Evolutionary conservation across 2,797 vertebrate species (phyloP).

Genomic region (Octomys mimax): DNA sequence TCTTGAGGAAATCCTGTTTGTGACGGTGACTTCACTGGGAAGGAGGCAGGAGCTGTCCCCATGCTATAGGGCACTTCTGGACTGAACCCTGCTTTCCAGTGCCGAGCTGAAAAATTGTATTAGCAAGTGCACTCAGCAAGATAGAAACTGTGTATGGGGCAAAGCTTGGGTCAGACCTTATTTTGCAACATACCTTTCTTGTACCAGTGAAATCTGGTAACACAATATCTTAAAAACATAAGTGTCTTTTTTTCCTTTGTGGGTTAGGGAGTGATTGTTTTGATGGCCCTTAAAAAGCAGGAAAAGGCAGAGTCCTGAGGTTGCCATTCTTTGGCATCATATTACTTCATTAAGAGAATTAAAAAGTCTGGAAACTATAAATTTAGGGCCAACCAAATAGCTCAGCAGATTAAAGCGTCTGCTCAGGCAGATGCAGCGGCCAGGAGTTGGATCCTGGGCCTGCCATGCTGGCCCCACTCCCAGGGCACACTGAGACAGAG

Average conservation of each 20-base stretch:
- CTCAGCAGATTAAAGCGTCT: too few species aligned
- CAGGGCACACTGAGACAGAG: too few species aligned
- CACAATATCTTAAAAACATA: slow-evolving; percentile 78
- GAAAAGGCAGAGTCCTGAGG: slow-evolving; percentile 79
- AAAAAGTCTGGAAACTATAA: slow-evolving; percentile 48
- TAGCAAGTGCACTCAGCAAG: slow-evolving; percentile 82
- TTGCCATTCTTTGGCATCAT: slow-evolving; percentile 85
- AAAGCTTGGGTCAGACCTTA: slow-evolving; percentile 77
- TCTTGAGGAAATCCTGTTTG: slow-evolving; percentile 81
- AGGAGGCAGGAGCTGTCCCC: slow-evolving; percentile 39
- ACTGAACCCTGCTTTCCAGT: slow-evolving; percentile 73
- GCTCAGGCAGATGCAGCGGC: too few species aligned
- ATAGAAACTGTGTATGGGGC: slow-evolving; percentile 74
- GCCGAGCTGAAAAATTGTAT: slow-evolving; percentile 80
- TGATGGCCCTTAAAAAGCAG: slow-evolving; percentile 61
- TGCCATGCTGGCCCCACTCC: too few species aligned
- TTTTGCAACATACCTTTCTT: slow-evolving; percentile 81
- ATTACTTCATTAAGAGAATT: slow-evolving; percentile 83
- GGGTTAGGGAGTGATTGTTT: slow-evolving; percentile 55
- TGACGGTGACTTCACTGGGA: slow-evolving; percentile 69
- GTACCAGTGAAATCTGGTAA: slow-evolving; percentile 77
- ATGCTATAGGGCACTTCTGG: slow-evolving; percentile 69
- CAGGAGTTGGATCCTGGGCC: too few species aligned
- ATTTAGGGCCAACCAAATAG: too few species aligned
- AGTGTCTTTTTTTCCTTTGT: slow-evolving; percentile 60